Conservation (phyloP, 2,113 vertebrate species). For the Tichodroma muraria region DNA sequence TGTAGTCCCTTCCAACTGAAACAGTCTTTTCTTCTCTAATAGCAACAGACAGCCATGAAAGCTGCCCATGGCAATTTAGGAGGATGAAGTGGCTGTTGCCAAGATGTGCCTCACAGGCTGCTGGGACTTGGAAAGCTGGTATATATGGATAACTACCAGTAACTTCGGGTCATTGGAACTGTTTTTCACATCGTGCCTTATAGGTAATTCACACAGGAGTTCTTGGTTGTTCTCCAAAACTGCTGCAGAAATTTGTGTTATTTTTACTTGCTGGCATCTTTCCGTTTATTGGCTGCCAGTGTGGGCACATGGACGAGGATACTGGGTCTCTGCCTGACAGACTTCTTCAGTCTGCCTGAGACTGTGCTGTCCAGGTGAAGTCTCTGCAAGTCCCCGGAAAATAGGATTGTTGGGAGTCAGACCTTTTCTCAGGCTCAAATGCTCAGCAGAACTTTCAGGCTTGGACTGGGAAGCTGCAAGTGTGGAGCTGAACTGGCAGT, state of each 20-base stretch:
- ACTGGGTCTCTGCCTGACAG: background rate
- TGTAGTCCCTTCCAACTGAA: background rate
- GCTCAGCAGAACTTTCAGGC: background rate
- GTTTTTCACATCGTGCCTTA: background rate
- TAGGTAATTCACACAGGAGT: background rate
- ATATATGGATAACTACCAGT: background rate
- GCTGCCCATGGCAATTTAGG: background rate
- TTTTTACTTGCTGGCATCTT: background rate
- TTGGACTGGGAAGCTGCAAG: background rate
- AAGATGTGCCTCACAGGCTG: background rate
- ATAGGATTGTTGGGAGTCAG: background rate
- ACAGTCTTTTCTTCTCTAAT: background rate
- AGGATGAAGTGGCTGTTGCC: background rate
- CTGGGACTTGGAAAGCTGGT: background rate
- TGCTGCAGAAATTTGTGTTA: background rate
- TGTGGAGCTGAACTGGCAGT: background rate
- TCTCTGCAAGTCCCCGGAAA: background rate
- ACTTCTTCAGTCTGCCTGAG: background rate
- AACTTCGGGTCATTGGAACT: background rate
- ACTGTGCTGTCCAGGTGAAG: background rate
- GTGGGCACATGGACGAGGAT: background rate
- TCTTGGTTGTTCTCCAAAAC: background rate
- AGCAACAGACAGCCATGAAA: background rate
- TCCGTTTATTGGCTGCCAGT: background rate
- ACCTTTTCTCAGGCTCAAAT: background rate